phyloP scores from a whole-genome alignment of 2,797 vertebrate genomes.

The Gallinago stenura region DNA sequence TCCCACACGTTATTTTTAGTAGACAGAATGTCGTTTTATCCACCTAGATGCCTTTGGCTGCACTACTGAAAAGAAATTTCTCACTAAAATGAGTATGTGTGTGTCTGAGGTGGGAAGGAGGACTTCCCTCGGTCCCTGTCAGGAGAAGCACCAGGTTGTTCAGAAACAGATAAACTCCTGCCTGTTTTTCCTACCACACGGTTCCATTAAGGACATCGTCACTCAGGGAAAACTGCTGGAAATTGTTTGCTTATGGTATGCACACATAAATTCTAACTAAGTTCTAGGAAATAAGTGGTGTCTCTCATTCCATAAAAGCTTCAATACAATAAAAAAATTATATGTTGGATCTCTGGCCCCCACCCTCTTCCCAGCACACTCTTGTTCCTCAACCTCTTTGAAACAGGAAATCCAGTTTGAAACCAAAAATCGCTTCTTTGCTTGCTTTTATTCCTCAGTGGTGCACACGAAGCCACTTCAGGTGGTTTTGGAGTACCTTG shows the following conservation, averaged over 20 bases:
- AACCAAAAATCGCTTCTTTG: neutral
- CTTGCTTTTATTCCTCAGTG: neutral
- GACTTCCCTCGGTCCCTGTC: neutral
- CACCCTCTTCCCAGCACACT: neutral
- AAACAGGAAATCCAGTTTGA: neutral
- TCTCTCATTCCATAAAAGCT: neutral
- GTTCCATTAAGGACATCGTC: neutral
- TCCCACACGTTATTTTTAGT: neutral
- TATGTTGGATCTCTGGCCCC: neutral
- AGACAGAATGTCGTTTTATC: neutral
- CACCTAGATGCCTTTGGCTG: neutral
- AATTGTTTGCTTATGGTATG: neutral
- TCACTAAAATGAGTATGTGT: neutral
- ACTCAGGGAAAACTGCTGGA: neutral
- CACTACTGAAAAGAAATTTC: neutral
- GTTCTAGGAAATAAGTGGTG: neutral
- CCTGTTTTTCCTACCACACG: neutral
- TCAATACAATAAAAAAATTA: neutral
- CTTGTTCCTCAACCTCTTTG: neutral
- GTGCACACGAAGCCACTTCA: neutral
- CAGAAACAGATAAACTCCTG: constrained; percentile 8
- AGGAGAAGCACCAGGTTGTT: neutral
- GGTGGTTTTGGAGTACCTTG: neutral
- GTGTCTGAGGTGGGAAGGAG: neutral
- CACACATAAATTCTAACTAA: neutral